phyloP scores from a whole-genome alignment of 30 jellyfish, hydroid and myxozoan genomes.

The Chrysaora quinquecirrha region DNA sequence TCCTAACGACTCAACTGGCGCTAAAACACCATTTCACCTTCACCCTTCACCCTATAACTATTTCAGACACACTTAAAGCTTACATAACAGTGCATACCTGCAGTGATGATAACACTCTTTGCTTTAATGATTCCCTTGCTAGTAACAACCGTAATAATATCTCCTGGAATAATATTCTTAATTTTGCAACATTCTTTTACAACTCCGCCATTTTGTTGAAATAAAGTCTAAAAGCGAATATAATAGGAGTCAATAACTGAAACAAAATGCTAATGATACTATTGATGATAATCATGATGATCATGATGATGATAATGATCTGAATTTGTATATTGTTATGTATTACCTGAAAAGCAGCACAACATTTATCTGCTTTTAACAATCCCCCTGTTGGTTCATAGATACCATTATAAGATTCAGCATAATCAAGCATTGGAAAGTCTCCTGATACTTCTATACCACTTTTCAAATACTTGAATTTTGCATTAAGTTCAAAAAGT shows the following conservation, averaged over 20 bases:
- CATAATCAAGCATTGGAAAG: slow-evolving; percentile 67
- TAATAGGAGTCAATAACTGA: too few species aligned
- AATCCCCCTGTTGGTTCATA: slow-evolving; percentile 79
- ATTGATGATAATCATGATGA: too few species aligned
- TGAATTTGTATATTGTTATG: too few species aligned
- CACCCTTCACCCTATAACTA: too few species aligned
- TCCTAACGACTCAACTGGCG: too few species aligned
- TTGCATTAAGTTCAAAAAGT: slow-evolving; percentile 18
- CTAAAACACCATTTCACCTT: too few species aligned
- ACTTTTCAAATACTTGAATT: slow-evolving; percentile 19
- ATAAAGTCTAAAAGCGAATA: slow-evolving; percentile 32
- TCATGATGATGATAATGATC: too few species aligned
- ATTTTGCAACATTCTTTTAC: slow-evolving; percentile 54
- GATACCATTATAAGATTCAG: slow-evolving; percentile 34
- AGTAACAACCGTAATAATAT: slow-evolving; percentile 29
- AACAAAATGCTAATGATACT: too few species aligned
- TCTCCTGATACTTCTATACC: slow-evolving; percentile 13
- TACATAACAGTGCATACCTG: slow-evolving; percentile 81
- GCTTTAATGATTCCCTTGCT: slow-evolving; percentile 28
- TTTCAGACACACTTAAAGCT: too few species aligned
- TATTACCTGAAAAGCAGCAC: slow-evolving; percentile 71
- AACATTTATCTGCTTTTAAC: slow-evolving; percentile 75
- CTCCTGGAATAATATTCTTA: slow-evolving; percentile 59
- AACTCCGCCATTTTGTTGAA: slow-evolving; percentile 61
- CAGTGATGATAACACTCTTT: slow-evolving; percentile 47